Percentiles rank a stretch among this genome's conserved stretches.
Evolutionary conservation across 1,140 invertebrate species (phyloP).

Genomic region (Apis laboriosa): DNA sequence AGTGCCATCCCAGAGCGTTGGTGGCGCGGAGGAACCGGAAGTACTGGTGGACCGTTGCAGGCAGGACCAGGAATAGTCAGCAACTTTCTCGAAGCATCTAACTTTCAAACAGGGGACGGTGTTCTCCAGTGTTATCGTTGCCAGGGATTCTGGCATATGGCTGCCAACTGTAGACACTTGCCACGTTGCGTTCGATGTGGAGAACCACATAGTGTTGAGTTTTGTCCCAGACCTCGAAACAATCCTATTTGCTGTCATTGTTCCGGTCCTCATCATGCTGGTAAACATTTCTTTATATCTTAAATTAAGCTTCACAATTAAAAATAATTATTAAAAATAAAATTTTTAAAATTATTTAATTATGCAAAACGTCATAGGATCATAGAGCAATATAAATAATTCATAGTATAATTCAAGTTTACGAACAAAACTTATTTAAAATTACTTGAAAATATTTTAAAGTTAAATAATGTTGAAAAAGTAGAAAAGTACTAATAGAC

Average conservation of each 20-base stretch:
- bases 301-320: background rate
- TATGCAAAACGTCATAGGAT: background rate
- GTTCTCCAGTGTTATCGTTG: conserved; percentile 81
- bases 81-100: conserved; percentile 49
- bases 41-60: conserved; percentile 13
- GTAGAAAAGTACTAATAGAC: too few species aligned
- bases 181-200: conserved; percentile 82
- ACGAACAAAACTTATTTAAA: too few species aligned
- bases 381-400: background rate
- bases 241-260: conserved; percentile 82
- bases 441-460: too few species aligned
- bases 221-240: conserved; percentile 79
- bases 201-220: conserved; percentile 80
- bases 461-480: too few species aligned
- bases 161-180: conserved; percentile 80
- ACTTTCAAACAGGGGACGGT: conserved; percentile 65
- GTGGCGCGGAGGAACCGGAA: conserved; percentile 61
- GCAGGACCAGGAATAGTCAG: background rate
- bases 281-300: conserved; percentile 51
- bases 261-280: conserved; percentile 81
- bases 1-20: conserved; percentile 77
- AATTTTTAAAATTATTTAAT: background rate
- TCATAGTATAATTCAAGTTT: background rate
- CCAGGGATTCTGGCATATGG: conserved; percentile 83
- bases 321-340: background rate